Conservation (phyloP, 2,113 vertebrate species). For the Trogon melanurus region DNA sequence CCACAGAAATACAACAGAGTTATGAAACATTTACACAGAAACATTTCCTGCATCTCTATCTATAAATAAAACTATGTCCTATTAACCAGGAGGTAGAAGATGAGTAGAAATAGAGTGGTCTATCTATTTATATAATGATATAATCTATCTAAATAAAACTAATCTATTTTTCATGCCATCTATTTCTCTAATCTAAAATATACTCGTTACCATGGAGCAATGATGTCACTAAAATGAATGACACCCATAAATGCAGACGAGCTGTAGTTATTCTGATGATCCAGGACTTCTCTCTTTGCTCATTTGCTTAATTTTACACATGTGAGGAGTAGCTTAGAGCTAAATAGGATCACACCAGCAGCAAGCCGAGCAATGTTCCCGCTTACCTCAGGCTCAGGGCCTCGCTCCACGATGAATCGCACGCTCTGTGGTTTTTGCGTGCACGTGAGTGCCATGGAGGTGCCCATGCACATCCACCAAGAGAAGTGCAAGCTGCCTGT, state of each 20-base stretch:
- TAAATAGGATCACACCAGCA: conserved; percentile 12
- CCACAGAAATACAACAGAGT: background rate
- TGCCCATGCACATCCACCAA: background rate
- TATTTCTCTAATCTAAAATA: conserved; percentile 68
- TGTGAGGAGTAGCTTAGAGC: conserved; percentile 49
- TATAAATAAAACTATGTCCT: conserved; percentile 67
- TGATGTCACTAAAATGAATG: conserved; percentile 72
- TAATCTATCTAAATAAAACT: conserved; percentile 71
- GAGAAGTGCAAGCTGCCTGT: background rate
- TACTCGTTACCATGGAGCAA: conserved; percentile 70
- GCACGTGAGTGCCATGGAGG: background rate
- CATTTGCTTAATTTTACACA: conserved; percentile 66
- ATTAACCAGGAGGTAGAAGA: conserved; percentile 67
- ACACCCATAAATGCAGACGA: conserved; percentile 70
- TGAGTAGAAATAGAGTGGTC: conserved; percentile 67
- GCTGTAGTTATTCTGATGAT: conserved; percentile 69
- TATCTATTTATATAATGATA: conserved; percentile 70
- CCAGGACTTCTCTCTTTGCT: conserved; percentile 62
- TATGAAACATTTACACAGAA: conserved; percentile 62
- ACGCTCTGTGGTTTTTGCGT: background rate
- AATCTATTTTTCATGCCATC: conserved; percentile 71
- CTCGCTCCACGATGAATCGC: fast-evolving
- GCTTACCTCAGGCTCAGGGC: background rate
- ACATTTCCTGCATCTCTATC: conserved; percentile 29
- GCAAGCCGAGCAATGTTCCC: background rate